Percentiles rank a stretch among this genome's conserved stretches.
Evolutionary conservation across 2,113 vertebrate genomes (phyloP).

Genomic region (Thryonomys swinderianus): DNA sequence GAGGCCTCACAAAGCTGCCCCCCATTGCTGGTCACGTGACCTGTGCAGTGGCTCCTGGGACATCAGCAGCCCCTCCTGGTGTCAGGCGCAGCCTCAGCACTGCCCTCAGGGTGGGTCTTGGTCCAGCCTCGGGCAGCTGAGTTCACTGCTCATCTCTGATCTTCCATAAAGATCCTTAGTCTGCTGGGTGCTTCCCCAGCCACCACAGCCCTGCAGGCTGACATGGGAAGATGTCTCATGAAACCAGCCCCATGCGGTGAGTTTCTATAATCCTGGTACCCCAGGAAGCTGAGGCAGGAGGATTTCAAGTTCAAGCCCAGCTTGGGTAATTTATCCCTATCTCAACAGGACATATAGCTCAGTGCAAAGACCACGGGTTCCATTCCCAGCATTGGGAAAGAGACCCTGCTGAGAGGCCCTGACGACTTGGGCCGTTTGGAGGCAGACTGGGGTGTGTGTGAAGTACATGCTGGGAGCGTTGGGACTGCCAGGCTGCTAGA

Average conservation of each 20-base stretch:
- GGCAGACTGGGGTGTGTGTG: too few species aligned
- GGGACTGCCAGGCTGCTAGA: not conserved
- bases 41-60: too few species aligned
- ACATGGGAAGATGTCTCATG: accelerated
- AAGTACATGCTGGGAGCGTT: not conserved
- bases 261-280: not conserved
- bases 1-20: accelerated
- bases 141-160: not conserved
- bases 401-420: not conserved
- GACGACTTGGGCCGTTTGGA: not conserved
- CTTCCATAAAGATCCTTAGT: too few species aligned
- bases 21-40: accelerated
- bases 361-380: not conserved
- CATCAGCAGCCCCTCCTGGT: not conserved
- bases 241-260: not conserved
- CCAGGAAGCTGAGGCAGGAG: not conserved
- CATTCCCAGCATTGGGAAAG: not conserved
- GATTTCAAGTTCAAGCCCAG: not conserved
- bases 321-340: not conserved
- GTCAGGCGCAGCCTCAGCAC: not conserved
- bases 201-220: accelerated
- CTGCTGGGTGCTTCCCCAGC: not conserved
- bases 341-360: not conserved
- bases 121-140: accelerated
- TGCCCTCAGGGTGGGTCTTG: not conserved